Percentiles rank a stretch among this genome's conserved stretches.
These are phyloP conservation scores for Felis catus DNA, from an alignment of 2,113 vertebrate species.

Conservation along the genomic window F.catus_Fca126_mat1.0 CM031425.1:29157001-29157500, in stretches of 20 bases:
- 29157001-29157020: background rate
- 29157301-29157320: background rate
- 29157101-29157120: background rate
- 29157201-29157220: background rate
- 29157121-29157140: accelerated
- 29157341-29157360: background rate
- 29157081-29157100: background rate
- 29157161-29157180: background rate
- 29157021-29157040: background rate
- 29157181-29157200: background rate
- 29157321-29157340: background rate
- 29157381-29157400: background rate
- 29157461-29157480: background rate
- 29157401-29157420: accelerated
- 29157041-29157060: background rate
- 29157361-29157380: background rate
- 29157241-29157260: background rate
- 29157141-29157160: background rate
- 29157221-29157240: background rate
- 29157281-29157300: background rate
- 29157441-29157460: background rate
- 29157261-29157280: background rate
- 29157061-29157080: background rate
- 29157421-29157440: background rate
- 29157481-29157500: background rate